Percentiles rank a stretch among this genome's conserved stretches.
Conservation (phyloP, 2,888 invertebrate genomes). For the Caenorhabditis zanzibari region DNA sequence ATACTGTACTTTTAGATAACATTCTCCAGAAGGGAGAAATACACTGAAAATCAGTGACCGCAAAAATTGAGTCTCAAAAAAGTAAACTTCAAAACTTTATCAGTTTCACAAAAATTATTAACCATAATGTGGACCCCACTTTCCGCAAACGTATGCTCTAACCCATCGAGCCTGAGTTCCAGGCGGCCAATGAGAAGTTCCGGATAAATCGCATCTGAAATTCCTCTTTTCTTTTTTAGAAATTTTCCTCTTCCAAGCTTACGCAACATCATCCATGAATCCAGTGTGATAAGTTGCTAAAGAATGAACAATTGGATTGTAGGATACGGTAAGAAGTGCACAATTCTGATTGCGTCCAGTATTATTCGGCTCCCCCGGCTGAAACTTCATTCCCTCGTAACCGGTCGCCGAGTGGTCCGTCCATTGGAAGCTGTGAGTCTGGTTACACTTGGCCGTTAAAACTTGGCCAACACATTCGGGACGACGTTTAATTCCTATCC, state of each 20-base stretch:
- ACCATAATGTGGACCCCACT: neutral
- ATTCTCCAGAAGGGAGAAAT: no score
- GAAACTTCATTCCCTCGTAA: conserved; percentile 12
- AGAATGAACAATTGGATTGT: neutral
- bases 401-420: conserved; percentile 30
- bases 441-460: neutral
- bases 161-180: neutral
- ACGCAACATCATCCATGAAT: conserved; percentile 11
- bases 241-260: neutral
- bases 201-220: neutral
- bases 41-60: no score
- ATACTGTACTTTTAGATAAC: no score
- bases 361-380: conserved; percentile 4
- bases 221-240: no score
- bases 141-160: conserved; percentile 15
- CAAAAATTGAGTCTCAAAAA: no score
- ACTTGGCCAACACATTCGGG: neutral
- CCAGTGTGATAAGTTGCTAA: neutral
- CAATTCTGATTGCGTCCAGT: neutral
- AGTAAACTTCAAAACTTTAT: no score
- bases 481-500: conserved; percentile 11
- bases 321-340: neutral
- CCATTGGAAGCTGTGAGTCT: conserved; percentile 15
- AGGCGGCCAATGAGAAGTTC: neutral
- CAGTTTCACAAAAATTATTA: no score